Evolutionary conservation across 2,797 vertebrate species (phyloP).

Genomic region (Acridotheres tristis): DNA sequence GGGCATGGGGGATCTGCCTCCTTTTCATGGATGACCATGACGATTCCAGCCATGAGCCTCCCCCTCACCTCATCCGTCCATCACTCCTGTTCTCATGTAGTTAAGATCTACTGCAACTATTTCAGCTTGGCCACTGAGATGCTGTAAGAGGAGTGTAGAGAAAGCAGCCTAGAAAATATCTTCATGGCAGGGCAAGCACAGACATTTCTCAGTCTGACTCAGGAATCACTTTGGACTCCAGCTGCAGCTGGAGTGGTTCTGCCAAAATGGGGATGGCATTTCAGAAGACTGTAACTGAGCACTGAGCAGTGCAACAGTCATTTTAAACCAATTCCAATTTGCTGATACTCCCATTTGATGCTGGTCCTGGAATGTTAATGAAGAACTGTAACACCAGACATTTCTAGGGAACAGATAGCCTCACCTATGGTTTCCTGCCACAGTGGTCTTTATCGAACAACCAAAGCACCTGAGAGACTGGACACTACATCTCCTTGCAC

Average conservation of each 20-base stretch:
- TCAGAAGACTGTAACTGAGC: not conserved
- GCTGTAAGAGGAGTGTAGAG: not conserved
- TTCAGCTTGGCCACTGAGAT: not conserved
- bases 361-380: not conserved
- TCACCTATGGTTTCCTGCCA: not conserved
- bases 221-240: not conserved
- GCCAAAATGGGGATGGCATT: not conserved
- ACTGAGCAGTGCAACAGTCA: not conserved
- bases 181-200: not conserved
- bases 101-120: not conserved
- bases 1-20: not conserved
- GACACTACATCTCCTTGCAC: not conserved
- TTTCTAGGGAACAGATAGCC: not conserved
- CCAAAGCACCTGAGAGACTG: not conserved
- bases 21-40: not conserved
- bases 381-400: not conserved
- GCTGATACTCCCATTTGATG: not conserved
- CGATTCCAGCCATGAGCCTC: not conserved
- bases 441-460: not conserved
- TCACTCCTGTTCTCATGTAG: not conserved
- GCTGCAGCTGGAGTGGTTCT: not conserved
- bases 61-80: not conserved
- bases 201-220: not conserved
- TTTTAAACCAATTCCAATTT: not conserved
- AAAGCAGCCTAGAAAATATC: not conserved